A percentile compares a stretch with the other conserved stretches of the same genome.
phyloP scores from a whole-genome alignment of 30 jellyfish, hydroid and myxozoan species.

The Pelagia noctiluca region DNA sequence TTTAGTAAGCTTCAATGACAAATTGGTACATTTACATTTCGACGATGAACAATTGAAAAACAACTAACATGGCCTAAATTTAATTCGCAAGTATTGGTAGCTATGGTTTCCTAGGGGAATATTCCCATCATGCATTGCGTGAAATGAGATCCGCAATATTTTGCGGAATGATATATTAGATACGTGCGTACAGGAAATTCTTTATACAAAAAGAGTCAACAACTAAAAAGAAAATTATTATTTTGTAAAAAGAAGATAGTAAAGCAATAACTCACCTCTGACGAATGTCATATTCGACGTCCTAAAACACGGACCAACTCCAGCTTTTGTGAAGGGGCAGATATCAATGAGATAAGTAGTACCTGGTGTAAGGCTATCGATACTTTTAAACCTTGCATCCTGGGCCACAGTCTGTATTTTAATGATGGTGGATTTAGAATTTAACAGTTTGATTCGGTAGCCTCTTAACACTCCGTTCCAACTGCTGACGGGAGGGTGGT shows the following conservation, averaged over 20 bases:
- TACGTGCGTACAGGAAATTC: background rate
- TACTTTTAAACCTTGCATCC: background rate
- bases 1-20: too few relatives aligned
- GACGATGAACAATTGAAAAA: too few relatives aligned
- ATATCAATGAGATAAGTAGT: constrained; percentile 64
- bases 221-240: background rate
- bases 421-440: background rate
- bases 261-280: constrained; percentile 42
- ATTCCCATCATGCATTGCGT: too few relatives aligned
- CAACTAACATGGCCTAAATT: too few relatives aligned
- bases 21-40: too few relatives aligned
- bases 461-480: constrained; percentile 82
- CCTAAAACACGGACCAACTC: constrained; percentile 80
- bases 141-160: too few relatives aligned
- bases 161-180: too few relatives aligned
- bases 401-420: background rate
- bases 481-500: constrained; percentile 43
- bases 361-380: constrained; percentile 59
- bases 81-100: too few relatives aligned
- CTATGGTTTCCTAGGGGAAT: too few relatives aligned
- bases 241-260: background rate
- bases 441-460: constrained; percentile 31
- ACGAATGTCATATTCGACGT: constrained; percentile 55
- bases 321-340: constrained; percentile 81
- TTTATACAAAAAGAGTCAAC: background rate